Percentiles rank a stretch among this genome's conserved stretches.
Conservation (phyloP, 2,888 invertebrate species). For the Proisotoma minuta region DNA sequence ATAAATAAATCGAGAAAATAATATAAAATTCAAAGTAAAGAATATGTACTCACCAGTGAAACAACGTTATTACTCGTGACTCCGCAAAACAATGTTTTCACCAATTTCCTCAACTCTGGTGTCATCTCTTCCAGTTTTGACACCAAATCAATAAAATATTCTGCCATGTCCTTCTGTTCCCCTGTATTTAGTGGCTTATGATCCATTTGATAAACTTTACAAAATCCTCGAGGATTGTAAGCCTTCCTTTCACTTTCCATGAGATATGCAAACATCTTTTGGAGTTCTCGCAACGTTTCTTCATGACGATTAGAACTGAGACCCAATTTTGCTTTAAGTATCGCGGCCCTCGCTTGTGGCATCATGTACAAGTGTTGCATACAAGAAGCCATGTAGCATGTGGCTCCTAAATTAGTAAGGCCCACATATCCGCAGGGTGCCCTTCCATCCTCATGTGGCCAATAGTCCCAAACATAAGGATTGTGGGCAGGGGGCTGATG, state of each 20-base stretch:
- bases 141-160: constrained; percentile 93
- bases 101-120: constrained; percentile 77
- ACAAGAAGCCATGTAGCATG: constrained; percentile 96
- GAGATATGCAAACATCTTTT: constrained; percentile 92
- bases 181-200: constrained; percentile 92
- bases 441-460: constrained; percentile 93
- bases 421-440: constrained; percentile 93
- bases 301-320: constrained; percentile 7
- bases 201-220: constrained; percentile 95
- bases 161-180: constrained; percentile 97
- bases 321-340: constrained; percentile 67
- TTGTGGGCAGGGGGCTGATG: constrained; percentile 79
- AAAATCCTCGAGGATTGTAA: constrained; percentile 90
- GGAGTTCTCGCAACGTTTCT: constrained; percentile 63
- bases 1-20: background rate
- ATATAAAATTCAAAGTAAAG: background rate
- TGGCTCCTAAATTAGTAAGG: constrained; percentile 88
- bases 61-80: constrained; percentile 93
- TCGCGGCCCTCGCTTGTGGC: constrained; percentile 77
- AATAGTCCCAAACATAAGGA: constrained; percentile 94
- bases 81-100: constrained; percentile 88
- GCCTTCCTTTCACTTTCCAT: constrained; percentile 84
- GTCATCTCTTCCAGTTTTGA: constrained; percentile 91
- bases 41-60: constrained; percentile 63
- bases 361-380: constrained; percentile 97